Evolutionary conservation across 2,113 vertebrate species (phyloP), one percentile per base, ranked within the genome.

Genomic region (Forbesichthys papilliferus): DNA sequence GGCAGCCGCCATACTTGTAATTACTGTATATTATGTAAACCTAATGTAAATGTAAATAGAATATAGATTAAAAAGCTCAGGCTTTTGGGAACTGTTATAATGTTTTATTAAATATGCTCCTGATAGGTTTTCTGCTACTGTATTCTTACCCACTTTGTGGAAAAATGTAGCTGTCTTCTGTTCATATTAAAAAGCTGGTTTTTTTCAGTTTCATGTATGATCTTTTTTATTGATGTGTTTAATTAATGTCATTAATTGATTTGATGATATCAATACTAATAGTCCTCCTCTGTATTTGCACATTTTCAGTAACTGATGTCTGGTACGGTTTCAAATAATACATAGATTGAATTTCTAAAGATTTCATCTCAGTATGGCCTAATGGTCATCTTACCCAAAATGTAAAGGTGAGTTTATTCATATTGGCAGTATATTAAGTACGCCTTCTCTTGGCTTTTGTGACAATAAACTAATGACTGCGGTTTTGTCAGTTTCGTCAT

Each of bases 391-490:
- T n/a, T n/a, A 13, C 14, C 16, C 14, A 47, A 20, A 9, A n/a
- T 3, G 58, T 67, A 6, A 42, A 6, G 36, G 36, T 42, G 4
- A 6, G 36, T 42, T 42, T 6, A 0, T 42, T 42, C 4, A 42
- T 42, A 42, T 42, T 42, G 4, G 36, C 7, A 6, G 36, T 42
- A 42, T 42, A 27, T 51, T 51, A 11, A 51, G 49, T 13, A 51
- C 9, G 11, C 46, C 59, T n/a, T 52, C n/a, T 11, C 16, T 72
- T 18, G 64, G 20, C 18, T 54, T 33, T n/a, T 49, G 7, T 27
- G 67, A 65, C n/a, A 87, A 79, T 84, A 86, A 85, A 88, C 53
- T 20, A 16, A 52, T 18, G 5, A 55, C 13, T 12, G 46, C 27
- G 18, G 36, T 11, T 36, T 59, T 20, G 4, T 52, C 62, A 27